Conservation (phyloP, 2,113 vertebrate genomes). For the pig (Sus scrofa) region DNA sequence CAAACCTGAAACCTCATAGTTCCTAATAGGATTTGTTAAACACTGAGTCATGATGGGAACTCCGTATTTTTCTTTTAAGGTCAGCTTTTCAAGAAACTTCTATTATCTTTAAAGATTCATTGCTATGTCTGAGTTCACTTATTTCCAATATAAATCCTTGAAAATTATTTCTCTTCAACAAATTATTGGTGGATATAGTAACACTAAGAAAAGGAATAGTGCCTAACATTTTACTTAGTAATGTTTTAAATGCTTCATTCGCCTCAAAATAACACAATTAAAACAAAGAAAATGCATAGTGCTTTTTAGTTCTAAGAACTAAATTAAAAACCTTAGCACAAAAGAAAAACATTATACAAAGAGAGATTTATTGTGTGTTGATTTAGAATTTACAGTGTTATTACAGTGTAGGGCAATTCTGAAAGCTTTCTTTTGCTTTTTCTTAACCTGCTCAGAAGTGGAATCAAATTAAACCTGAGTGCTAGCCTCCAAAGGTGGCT, state of each 20-base stretch:
- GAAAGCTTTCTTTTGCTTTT: background rate
- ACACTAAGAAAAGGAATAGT: background rate
- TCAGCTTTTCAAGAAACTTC: background rate
- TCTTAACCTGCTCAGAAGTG: background rate
- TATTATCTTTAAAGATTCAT: background rate
- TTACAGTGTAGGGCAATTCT: background rate
- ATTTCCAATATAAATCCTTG: background rate
- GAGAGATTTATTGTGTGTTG: background rate
- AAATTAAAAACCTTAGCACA: background rate
- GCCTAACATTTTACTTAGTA: background rate
- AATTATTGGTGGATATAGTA: background rate
- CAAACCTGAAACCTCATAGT: too few species aligned
- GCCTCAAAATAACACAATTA: background rate
- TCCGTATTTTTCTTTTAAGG: background rate
- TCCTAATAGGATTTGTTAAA: too few species aligned
- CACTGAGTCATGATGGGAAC: too few species aligned
- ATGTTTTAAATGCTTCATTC: constrained; percentile 39
- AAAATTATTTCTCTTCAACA: background rate
- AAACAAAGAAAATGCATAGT: background rate
- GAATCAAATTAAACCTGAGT: background rate
- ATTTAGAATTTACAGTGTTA: background rate
- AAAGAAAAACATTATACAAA: background rate
- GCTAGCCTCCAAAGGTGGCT: background rate
- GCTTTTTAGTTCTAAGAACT: background rate
- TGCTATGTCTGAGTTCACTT: background rate